These are phyloP conservation scores for Araneus ventricosus DNA, from an alignment of 1,140 invertebrate species.

Conservation along the genomic window DNA sequence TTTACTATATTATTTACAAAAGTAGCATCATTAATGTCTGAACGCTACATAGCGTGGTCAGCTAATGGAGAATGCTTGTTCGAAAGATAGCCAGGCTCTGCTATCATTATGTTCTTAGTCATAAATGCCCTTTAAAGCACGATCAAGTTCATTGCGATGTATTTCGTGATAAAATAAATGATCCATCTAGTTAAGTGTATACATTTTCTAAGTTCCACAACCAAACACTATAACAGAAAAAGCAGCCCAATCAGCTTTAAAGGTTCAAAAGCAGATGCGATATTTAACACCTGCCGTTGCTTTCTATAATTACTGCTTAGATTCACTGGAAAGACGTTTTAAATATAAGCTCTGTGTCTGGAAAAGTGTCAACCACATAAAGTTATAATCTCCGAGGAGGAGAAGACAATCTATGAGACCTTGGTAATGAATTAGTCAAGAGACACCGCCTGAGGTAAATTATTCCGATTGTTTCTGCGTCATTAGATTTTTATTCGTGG, in stretches of 20 bases:
- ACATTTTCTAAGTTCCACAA: not conserved
- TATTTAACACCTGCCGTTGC: not conserved
- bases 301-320: not conserved
- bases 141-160: not conserved
- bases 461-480: not conserved
- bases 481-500: slow-evolving; percentile 11
- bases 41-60: slow-evolving; percentile 31
- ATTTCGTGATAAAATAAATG: not conserved
- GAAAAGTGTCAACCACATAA: not conserved
- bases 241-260: not conserved
- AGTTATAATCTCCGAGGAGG: not conserved
- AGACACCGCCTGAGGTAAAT: not conserved
- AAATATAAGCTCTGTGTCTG: not conserved
- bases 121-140: not conserved
- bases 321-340: not conserved
- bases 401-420: not conserved
- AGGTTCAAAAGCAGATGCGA: not conserved
- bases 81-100: not conserved
- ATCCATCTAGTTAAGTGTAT: not conserved
- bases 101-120: not conserved
- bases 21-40: not conserved
- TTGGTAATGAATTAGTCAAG: not conserved
- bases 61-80: not conserved
- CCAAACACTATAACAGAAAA: not conserved
- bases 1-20: slow-evolving; percentile 18